These are phyloP conservation scores for Bovichtus variegatus DNA, from an alignment of 2,797 vertebrate species.

Conservation along the genomic window DNA sequence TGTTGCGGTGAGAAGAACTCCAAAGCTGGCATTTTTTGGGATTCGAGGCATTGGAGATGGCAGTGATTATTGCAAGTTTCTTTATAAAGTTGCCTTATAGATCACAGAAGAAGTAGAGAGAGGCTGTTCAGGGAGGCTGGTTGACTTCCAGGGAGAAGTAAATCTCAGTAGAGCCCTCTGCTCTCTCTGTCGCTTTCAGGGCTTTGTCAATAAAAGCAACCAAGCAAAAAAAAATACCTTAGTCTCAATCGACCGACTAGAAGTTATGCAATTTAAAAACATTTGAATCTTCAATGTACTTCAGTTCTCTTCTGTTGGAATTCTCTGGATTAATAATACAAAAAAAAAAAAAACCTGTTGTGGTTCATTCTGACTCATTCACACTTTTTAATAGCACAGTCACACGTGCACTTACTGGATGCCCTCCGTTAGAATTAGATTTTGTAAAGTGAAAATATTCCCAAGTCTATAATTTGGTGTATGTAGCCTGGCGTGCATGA, in stretches of 20 bases:
- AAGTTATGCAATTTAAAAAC: conserved; percentile 48
- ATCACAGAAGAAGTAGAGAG: conserved; percentile 28
- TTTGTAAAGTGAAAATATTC: conserved; percentile 67
- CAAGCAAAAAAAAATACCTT: conserved; percentile 38
- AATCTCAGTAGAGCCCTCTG: conserved; percentile 40
- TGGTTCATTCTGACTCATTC: conserved; percentile 30
- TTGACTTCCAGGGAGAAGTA: conserved; percentile 51
- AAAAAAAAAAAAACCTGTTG: background rate
- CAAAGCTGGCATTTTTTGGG: conserved; percentile 39
- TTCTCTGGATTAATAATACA: background rate
- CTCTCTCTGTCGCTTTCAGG: conserved; percentile 36
- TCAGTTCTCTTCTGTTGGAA: background rate
- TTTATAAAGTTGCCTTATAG: conserved; percentile 39
- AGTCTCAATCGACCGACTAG: conserved; percentile 41
- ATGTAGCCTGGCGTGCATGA: conserved; percentile 52
- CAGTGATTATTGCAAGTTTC: conserved; percentile 28
- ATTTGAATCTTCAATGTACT: conserved; percentile 32
- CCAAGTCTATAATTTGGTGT: conserved; percentile 70
- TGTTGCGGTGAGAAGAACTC: conserved; percentile 40
- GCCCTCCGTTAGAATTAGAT: conserved; percentile 36
- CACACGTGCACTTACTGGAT: conserved; percentile 4
- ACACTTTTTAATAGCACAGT: conserved; percentile 8
- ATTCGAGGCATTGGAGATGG: conserved; percentile 30
- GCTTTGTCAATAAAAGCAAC: conserved; percentile 58
- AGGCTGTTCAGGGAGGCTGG: conserved; percentile 23